These are phyloP conservation scores for Drosophila mojavensis DNA, from an alignment of 1,140 invertebrate genomes.

Conservation along the genomic window DNA sequence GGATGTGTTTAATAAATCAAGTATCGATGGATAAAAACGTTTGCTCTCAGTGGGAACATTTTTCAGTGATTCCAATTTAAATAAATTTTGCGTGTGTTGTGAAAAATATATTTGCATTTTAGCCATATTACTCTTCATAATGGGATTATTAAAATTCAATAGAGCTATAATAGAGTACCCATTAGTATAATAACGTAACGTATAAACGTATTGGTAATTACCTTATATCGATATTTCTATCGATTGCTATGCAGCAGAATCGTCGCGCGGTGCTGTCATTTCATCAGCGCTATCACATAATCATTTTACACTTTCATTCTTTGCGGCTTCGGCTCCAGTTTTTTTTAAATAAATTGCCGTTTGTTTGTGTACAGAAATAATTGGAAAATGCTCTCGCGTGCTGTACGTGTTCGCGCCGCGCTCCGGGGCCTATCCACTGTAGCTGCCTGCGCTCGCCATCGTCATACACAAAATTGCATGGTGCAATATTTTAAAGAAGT, in stretches of 20 bases:
- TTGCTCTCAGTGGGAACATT: too few species aligned
- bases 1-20: constrained; percentile 11
- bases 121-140: too few species aligned
- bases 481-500: constrained; percentile 38
- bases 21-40: not conserved
- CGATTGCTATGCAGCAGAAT: constrained; percentile 38
- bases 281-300: constrained; percentile 73
- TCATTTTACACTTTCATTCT: constrained; percentile 53
- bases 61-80: too few species aligned
- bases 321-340: constrained; percentile 38
- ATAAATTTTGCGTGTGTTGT: too few species aligned
- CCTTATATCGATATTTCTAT: not conserved
- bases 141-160: too few species aligned
- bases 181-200: not conserved
- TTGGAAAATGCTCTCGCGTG: constrained; percentile 59
- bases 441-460: constrained; percentile 43
- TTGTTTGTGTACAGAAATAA: constrained; percentile 37
- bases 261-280: constrained; percentile 46
- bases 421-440: constrained; percentile 56
- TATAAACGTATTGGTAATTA: not conserved
- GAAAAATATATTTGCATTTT: too few species aligned
- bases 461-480: constrained; percentile 45
- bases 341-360: constrained; percentile 47
- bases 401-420: constrained; percentile 56
- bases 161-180: too few species aligned